Conservation (phyloP, 1,140 invertebrate genomes). For the Dinothrombium tinctorium region DNA sequence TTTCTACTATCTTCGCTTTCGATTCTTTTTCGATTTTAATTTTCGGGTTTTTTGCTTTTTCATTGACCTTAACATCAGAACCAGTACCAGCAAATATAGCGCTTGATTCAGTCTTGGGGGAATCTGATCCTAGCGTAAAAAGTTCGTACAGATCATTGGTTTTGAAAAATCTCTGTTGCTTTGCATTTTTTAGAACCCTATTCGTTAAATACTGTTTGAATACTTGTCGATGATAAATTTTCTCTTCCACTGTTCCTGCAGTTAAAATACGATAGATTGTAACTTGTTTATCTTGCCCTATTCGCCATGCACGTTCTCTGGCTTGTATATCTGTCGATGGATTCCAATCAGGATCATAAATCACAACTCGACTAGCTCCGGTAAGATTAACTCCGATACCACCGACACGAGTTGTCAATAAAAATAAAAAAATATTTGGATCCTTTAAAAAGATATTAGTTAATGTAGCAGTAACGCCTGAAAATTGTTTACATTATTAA, state of each 20-base stretch:
- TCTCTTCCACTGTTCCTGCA: slow-evolving; percentile 80
- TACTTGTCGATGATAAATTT: slow-evolving; percentile 74
- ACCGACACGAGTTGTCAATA: slow-evolving; percentile 81
- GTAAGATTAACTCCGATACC: slow-evolving; percentile 86
- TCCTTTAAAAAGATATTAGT: slow-evolving; percentile 27
- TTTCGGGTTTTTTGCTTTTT: slow-evolving; percentile 13
- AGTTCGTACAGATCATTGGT: slow-evolving; percentile 72
- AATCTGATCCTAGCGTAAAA: slow-evolving; percentile 27
- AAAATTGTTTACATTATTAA: slow-evolving; percentile 40
- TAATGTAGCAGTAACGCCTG: not conserved
- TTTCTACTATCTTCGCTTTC: slow-evolving; percentile 4
- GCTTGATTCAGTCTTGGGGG: slow-evolving; percentile 40
- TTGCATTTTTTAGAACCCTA: slow-evolving; percentile 71
- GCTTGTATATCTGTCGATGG: slow-evolving; percentile 51
- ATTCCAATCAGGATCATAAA: slow-evolving; percentile 97
- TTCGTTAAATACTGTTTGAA: slow-evolving; percentile 88
- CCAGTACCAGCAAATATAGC: slow-evolving; percentile 51
- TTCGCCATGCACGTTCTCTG: slow-evolving; percentile 71
- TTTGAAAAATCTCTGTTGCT: slow-evolving; percentile 73
- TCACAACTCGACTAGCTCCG: slow-evolving; percentile 75
- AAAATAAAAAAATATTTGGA: slow-evolving; percentile 55
- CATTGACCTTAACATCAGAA: slow-evolving; percentile 26
- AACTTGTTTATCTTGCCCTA: slow-evolving; percentile 60
- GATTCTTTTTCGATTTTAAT: too few relatives aligned
- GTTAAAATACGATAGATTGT: slow-evolving; percentile 59